A percentile compares a stretch with the other conserved stretches of the same genome.
Conservation (phyloP, 2,113 vertebrate genomes). For the Ochotona curzoniae region DNA sequence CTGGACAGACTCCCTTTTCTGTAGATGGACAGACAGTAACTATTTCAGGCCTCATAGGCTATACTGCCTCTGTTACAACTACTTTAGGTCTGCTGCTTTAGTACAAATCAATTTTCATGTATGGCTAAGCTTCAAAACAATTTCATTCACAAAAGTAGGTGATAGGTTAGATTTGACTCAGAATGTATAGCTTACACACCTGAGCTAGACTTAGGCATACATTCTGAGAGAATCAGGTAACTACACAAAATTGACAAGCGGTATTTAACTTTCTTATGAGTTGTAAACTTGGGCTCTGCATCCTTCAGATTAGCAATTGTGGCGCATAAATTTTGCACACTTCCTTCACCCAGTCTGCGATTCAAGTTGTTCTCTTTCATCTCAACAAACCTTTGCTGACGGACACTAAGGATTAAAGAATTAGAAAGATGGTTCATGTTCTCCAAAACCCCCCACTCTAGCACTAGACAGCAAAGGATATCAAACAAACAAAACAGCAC, state of each 20-base stretch:
- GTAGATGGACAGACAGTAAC: neutral
- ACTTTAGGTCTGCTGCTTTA: neutral
- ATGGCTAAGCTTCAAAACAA: neutral
- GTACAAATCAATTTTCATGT: neutral
- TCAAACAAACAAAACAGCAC: neutral
- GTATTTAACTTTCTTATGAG: neutral
- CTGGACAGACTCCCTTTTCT: neutral
- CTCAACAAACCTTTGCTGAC: neutral
- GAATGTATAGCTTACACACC: neutral
- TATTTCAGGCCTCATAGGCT: neutral
- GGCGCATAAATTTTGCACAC: neutral
- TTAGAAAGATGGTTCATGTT: neutral
- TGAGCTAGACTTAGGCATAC: neutral
- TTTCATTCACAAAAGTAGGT: slow-evolving; percentile 7
- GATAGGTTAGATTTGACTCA: neutral
- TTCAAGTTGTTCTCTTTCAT: neutral
- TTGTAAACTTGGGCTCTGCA: neutral
- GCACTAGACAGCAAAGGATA: neutral
- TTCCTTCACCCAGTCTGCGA: neutral
- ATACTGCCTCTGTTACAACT: neutral
- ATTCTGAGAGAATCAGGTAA: neutral
- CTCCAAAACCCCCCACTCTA: neutral
- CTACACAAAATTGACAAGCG: neutral
- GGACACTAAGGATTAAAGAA: neutral
- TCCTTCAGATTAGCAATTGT: neutral